Base-by-base conservation (phyloP, 1,140 invertebrate genomes). In the Subanguina moxae region DNA sequence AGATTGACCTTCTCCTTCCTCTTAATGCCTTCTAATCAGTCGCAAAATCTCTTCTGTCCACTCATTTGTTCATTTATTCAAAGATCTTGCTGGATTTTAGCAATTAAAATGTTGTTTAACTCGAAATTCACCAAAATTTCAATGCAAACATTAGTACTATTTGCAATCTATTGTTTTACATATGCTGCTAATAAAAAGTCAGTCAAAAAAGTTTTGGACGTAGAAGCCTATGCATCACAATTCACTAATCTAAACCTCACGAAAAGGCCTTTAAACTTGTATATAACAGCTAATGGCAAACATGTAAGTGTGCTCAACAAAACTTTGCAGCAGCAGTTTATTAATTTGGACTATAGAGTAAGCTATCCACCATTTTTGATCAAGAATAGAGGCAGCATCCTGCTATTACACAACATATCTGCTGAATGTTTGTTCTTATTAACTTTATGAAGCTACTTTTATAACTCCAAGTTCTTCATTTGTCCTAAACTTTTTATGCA, bases 221-320 rank as follows among this genome's bases (percentile, higher is more conserved):
- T 21, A 43, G 42, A 19, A 11, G 30, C n/a, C 30, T 42, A 23
- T 62, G 23, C 66, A 9, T 25, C 48, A 21, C 32, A 21, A 23
- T 68, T 65, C 62, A 19, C 19, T 15, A 15, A 52, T 8, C n/a
- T 70, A 23, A 46, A 71, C 32, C 52, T 71, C 27, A 61, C 48
- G n/a, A 71, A 70, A 42, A 46, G 69, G 19, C 70, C 69, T 17
- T 27, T 71, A 42, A 73, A 75, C 38, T 67, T 65, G 23, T 73
- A 71, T 59, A 71, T 73, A 32, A 75, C 76, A 46, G 70, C 71
- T 38, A 75, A 73, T 46, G 72, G 74, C 15, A 73, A 73, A 48
- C 73, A 70, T 38, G 66, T 73, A 1, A 25, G n/a, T 0, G 72
- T 72, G 23, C 21, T 57, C 23, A 73, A 74, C 43, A 71, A 72